Base-by-base conservation (phyloP, 2,113 vertebrate species). In the Sisor rabdophorus region DNA sequence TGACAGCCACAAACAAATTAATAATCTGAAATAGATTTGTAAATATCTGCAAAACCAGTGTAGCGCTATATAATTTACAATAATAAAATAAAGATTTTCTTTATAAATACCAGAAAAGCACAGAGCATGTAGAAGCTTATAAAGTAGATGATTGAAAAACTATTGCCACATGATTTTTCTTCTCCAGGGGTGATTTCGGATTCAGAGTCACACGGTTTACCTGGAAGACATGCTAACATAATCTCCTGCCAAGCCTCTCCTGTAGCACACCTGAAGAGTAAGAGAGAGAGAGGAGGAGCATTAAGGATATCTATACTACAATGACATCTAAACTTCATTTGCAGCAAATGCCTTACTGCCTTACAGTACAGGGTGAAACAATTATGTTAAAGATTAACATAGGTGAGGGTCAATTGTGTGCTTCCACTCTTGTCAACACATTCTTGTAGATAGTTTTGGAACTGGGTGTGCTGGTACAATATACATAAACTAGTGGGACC, bases 91-190 rank as follows among this genome's bases (percentile, higher is more conserved):
- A 4, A 17, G 11, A 60, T 67, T 48, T 26, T 16, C 15, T 4
- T 48, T 17, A 9, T 4, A 67, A 88, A 87, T 90, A 99, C 97
- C 97, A 99, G 91, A 84, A 99, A 99, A 0, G 97, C 97, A 73
- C 97, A 99, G 40, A 99, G 94, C 97, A 99, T 99, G 84, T 99
- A 99, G 89, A 99, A 99, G 80, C 93, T 98, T 91, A 99, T 99
- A 87, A 99, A 99, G 88, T 98, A 99, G 84, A 99, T 91, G 2
- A 98, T 96, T 79, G 97, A 95, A 60, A 99, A 98, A 87, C 93
- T 92, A 85, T 94, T 99, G 56, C 97, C 97, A 15, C 97, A 99
- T 0, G 93, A 95, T 81, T 90, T 91, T 81, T 99, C 97, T 81
- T 98, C 96, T 28, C 95, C 96, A 0, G 93, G 93, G 82, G 85